Base-by-base conservation (phyloP, 2,113 vertebrate species). In the Damaliscus lunatus region DNA sequence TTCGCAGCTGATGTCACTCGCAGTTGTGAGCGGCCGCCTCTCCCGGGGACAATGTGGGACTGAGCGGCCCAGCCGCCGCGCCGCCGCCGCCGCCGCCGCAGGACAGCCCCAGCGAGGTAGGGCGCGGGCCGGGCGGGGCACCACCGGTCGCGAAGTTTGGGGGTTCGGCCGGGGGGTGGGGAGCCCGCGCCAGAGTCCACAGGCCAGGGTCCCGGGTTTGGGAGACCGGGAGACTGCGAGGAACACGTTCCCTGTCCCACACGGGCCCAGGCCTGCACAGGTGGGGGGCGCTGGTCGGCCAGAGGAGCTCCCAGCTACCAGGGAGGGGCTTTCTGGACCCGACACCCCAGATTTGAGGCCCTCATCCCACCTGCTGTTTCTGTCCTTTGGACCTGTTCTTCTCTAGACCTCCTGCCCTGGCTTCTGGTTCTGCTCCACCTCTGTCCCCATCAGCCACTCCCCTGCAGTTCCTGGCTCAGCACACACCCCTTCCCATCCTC, bases 41-140 rank as follows among this genome's bases (percentile, higher is more conserved):
- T 98, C 98, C 98, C 98, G 98, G 98, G 98, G 98, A 99, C 99
- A 98, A 99, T 99, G 99, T 99, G 99, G 99, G 98, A 98, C 98
- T 99, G 98, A 98, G 98, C 98, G 98, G 98, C 98, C 98, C 98
- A 90, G 98, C 98, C 98, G 98, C 98, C 96, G 98, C 97, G 98
- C 95, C 97, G 97, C 97, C 96, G 95, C 97, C 98, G 95, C 98
- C 96, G 93, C 97, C 98, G 95, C 97, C 94, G 98, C 98, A 96
- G 98, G 96, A 98, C 98, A 96, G 88, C 98, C 97, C 96, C 97
- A 94, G 94, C 64, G 98, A 98, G 98, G 97, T 98, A 98, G 97
- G 98, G 97, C 93, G 97, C 91, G 78, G 97, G 90, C 96, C 93
- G 91, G 97, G 96, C 90, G 87, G 97, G 98, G 89, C 96, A 52